Evolutionary conservation across 2,888 invertebrate genomes (phyloP).

Genomic region (Elysia crispata): DNA sequence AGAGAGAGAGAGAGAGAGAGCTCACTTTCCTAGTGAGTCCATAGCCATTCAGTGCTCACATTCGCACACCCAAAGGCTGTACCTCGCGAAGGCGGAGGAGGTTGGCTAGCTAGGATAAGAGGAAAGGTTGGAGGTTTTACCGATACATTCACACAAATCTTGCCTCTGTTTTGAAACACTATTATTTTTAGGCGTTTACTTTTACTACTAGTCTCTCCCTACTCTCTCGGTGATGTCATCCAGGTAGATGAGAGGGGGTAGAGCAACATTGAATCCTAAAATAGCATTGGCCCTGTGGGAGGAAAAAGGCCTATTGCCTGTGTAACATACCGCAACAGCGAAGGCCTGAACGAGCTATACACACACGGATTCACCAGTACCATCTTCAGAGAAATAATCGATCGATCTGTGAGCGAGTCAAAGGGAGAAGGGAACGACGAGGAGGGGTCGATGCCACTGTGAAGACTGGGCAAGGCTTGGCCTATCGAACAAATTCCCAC

Average conservation of each 20-base stretch:
- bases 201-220: no score
- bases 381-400: no score
- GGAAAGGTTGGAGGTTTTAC: not conserved
- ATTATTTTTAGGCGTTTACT: no score
- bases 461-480: not conserved
- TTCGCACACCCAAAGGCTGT: not conserved
- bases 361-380: no score
- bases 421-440: no score
- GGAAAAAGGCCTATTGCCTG: not conserved
- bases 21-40: not conserved
- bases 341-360: no score
- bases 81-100: not conserved
- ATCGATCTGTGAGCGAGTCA: no score
- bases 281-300: not conserved
- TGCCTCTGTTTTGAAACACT: no score
- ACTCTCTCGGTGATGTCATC: conserved; percentile 4
- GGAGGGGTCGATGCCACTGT: no score
- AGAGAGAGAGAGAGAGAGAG: not conserved
- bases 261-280: not conserved
- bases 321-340: no score
- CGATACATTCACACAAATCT: not conserved
- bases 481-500: conserved; percentile 43
- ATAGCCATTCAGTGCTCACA: not conserved
- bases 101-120: not conserved
- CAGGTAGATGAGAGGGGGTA: not conserved